Evolutionary conservation across 2,113 vertebrate species (phyloP).

Genomic region (Rhinopomastus cyanomelas): DNA sequence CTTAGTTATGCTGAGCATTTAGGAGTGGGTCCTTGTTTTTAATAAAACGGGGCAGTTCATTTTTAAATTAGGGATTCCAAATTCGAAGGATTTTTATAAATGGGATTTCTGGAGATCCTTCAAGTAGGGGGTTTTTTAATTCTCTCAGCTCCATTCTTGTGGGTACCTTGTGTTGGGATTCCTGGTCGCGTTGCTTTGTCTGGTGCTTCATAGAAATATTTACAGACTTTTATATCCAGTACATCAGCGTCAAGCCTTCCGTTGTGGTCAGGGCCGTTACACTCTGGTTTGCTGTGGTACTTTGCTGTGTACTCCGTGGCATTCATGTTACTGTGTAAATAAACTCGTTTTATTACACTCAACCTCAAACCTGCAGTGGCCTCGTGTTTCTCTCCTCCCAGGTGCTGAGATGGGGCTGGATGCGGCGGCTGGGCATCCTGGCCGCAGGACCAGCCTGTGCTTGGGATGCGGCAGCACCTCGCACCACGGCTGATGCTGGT

Average conservation of each 20-base stretch:
- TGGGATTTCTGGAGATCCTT: slow-evolving; percentile 31
- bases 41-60: slow-evolving; percentile 7
- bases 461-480: background rate
- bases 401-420: no score
- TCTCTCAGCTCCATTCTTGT: slow-evolving; percentile 2
- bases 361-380: background rate
- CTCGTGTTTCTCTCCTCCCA: background rate
- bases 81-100: background rate
- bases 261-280: slow-evolving; percentile 63
- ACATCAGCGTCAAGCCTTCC: slow-evolving; percentile 56
- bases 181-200: slow-evolving; percentile 64
- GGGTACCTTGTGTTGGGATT: slow-evolving; percentile 54
- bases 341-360: slow-evolving; percentile 78
- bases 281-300: slow-evolving; percentile 82
- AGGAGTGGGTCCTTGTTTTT: slow-evolving; percentile 38
- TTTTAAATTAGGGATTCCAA: slow-evolving; percentile 46
- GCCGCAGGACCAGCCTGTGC: background rate
- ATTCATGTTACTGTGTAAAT: slow-evolving; percentile 81
- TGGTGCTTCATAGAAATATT: slow-evolving; percentile 64
- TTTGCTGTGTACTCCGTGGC: slow-evolving; percentile 80
- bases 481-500: background rate
- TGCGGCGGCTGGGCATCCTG: accelerated
- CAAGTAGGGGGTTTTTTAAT: background rate
- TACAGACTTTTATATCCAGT: slow-evolving; percentile 63
- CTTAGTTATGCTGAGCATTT: slow-evolving; percentile 58